Percentiles rank a stretch among this genome's conserved stretches.
Evolutionary conservation across 2,113 vertebrate species (phyloP).

Genomic region (Caranx melampygus): DNA sequence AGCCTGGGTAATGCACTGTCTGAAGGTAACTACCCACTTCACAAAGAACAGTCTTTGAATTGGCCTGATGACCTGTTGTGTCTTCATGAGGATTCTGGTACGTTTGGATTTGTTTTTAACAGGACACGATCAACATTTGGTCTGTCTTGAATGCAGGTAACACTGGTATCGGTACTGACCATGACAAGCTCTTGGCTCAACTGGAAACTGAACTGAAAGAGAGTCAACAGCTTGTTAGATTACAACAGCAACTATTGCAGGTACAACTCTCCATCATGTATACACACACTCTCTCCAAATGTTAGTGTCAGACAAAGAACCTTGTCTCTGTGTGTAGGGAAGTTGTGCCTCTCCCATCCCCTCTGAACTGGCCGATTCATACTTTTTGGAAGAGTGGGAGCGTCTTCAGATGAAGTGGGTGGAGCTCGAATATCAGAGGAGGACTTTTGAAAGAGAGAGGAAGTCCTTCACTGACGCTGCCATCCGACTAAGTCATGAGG

Average conservation of each 20-base stretch:
- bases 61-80: not conserved
- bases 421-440: constrained; percentile 77
- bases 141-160: constrained; percentile 48
- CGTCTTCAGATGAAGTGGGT: constrained; percentile 74
- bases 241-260: constrained; percentile 84
- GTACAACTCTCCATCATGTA: constrained; percentile 44
- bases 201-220: constrained; percentile 79
- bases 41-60: not conserved
- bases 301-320: not conserved
- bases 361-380: constrained; percentile 73
- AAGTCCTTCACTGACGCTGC: constrained; percentile 85
- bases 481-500: constrained; percentile 85
- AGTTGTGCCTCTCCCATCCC: constrained; percentile 55
- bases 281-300: not conserved
- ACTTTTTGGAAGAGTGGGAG: constrained; percentile 86
- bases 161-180: constrained; percentile 72
- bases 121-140: not conserved
- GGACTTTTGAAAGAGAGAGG: constrained; percentile 84
- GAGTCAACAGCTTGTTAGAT: constrained; percentile 78
- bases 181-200: constrained; percentile 83
- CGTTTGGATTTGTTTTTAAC: not conserved
- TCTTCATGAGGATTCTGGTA: too few species aligned
- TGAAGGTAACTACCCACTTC: constrained; percentile 53
- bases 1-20: constrained; percentile 60
- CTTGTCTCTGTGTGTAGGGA: constrained; percentile 67